Percentiles rank a stretch among this genome's conserved stretches.
phyloP scores from a whole-genome alignment of 2,797 vertebrate species.

The Geotria australis region DNA sequence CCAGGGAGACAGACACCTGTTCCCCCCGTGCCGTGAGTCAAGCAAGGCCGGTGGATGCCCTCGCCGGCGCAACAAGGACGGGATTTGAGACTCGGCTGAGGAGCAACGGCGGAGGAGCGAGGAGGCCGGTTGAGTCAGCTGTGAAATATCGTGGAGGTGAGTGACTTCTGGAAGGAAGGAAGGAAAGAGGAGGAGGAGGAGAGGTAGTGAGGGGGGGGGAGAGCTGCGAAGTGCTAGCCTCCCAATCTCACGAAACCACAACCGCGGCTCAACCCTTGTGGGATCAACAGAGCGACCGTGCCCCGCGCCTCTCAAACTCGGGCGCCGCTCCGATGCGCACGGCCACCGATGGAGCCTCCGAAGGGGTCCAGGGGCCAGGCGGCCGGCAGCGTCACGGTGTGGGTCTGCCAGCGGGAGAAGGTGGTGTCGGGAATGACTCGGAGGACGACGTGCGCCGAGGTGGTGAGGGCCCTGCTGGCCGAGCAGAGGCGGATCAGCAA shows the following conservation, averaged over 20 bases:
- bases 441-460: constrained; percentile 64
- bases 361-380: constrained; percentile 32
- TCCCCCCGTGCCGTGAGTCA: no score
- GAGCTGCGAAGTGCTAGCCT: neutral
- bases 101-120: no score
- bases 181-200: neutral
- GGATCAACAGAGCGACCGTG: no score
- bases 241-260: no score
- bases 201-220: neutral
- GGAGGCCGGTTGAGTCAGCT: no score
- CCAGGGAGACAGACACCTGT: no score
- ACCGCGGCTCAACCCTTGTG: no score
- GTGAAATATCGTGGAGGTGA: no score
- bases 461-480: constrained; percentile 49
- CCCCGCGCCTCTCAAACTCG: neutral
- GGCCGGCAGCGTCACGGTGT: constrained; percentile 55
- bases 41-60: no score
- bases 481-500: constrained; percentile 17
- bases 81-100: no score
- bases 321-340: neutral
- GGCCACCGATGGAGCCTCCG: neutral
- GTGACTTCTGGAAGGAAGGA: no score
- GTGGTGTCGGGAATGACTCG: constrained; percentile 55
- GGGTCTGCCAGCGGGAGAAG: constrained; percentile 89
- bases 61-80: no score